Conservation (phyloP, 1,140 invertebrate genomes). For the Ceratina japonica region DNA sequence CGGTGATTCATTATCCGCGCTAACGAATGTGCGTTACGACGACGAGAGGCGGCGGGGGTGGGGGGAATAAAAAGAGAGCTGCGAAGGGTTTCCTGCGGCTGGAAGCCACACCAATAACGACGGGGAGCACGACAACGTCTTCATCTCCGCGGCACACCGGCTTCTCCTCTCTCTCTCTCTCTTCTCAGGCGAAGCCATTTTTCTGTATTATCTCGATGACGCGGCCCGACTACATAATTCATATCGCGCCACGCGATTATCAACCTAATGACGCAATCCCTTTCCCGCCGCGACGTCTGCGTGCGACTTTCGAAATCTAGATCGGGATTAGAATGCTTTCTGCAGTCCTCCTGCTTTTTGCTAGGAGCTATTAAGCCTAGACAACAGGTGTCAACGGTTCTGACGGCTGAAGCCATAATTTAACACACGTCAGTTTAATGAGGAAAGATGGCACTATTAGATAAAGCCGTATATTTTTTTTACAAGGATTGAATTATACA, state of each 20-base stretch:
- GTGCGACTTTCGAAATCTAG: slow-evolving; percentile 23
- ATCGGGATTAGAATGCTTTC: slow-evolving; percentile 6
- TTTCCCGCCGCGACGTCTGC: not conserved
- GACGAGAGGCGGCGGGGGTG: not conserved
- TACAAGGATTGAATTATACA: not conserved
- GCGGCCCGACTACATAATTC: slow-evolving; percentile 65
- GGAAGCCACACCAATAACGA: slow-evolving; percentile 44
- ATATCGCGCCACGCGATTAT: slow-evolving; percentile 47
- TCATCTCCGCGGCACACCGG: slow-evolving; percentile 52
- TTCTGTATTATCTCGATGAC: slow-evolving; percentile 72
- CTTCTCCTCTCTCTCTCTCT: slow-evolving; percentile 49
- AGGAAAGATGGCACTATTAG: too few species aligned
- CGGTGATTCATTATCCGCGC: slow-evolving; percentile 65
- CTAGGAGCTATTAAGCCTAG: not conserved
- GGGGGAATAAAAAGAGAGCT: not conserved
- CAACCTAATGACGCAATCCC: slow-evolving; percentile 66
- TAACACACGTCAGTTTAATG: too few species aligned
- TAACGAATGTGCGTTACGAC: slow-evolving; percentile 62
- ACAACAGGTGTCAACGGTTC: too few species aligned
- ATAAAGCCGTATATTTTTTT: not conserved
- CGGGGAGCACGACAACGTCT: slow-evolving; percentile 58
- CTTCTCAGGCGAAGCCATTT: slow-evolving; percentile 65
- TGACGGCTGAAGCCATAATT: too few species aligned
- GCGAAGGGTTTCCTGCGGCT: slow-evolving; percentile 28
- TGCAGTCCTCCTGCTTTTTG: not conserved